Conservation (phyloP, 2,797 vertebrate genomes). For the Sarcophilus harrisii region DNA sequence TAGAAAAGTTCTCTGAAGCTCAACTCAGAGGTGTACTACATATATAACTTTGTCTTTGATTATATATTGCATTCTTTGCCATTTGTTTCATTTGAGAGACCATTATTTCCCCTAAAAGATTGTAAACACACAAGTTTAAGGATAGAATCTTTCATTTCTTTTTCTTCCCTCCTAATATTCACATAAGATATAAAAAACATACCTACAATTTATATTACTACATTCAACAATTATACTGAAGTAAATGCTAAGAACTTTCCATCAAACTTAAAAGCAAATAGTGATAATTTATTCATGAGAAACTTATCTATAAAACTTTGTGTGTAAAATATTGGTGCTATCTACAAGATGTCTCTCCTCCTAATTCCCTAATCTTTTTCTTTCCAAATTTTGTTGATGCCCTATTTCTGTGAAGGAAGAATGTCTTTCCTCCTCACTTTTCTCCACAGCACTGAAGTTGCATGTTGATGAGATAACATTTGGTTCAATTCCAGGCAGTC, state of each 20-base stretch:
- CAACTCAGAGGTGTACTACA: background rate
- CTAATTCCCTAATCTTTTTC: conserved; percentile 41
- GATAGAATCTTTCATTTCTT: background rate
- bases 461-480: conserved; percentile 43
- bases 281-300: background rate
- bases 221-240: background rate
- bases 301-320: background rate
- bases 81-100: background rate
- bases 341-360: background rate
- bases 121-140: background rate
- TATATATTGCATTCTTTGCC: background rate
- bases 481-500: background rate
- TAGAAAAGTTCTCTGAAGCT: background rate
- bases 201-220: background rate
- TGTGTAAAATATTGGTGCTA: conserved; percentile 25
- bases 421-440: conserved; percentile 27
- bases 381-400: conserved; percentile 24
- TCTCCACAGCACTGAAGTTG: background rate
- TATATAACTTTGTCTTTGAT: background rate
- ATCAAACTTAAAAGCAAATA: background rate
- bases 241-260: background rate
- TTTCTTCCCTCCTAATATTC: background rate
- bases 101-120: background rate
- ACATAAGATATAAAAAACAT: background rate
- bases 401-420: background rate